A percentile compares a stretch with the other conserved stretches of the same genome.
Evolutionary conservation across 2,113 vertebrate species (phyloP).

Genomic region (Eulacestoma nigropectus): DNA sequence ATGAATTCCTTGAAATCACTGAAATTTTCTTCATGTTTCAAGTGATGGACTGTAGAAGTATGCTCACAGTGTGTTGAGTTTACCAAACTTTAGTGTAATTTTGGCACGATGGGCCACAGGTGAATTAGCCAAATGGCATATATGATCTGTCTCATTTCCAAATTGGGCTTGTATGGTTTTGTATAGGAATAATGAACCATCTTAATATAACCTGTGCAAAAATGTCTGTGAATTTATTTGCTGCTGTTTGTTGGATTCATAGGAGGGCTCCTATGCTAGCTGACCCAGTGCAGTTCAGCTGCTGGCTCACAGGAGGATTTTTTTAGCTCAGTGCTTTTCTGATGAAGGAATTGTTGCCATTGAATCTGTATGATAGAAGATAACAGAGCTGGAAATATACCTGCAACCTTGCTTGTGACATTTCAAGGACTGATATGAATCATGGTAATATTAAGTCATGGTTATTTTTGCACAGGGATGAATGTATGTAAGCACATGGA

Average conservation of each 20-base stretch:
- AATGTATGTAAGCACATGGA: not conserved
- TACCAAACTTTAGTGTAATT: not conserved
- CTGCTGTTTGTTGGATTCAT: not conserved
- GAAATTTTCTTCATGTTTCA: not conserved
- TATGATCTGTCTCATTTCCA: not conserved
- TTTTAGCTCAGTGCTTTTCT: not conserved
- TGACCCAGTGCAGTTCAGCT: not conserved
- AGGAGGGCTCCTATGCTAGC: not conserved
- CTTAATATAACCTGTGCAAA: not conserved
- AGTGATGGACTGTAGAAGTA: not conserved
- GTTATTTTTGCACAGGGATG: constrained; percentile 19
- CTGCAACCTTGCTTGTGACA: not conserved
- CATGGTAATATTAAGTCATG: not conserved
- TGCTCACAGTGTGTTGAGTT: not conserved
- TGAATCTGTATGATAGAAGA: not conserved
- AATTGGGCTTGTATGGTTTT: not conserved
- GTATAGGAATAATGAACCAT: not conserved
- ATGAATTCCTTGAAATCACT: not conserved
- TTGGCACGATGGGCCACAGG: not conserved
- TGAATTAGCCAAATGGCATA: not conserved
- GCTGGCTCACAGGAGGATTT: not conserved
- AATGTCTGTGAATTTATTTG: not conserved
- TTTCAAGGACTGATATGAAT: constrained; percentile 32
- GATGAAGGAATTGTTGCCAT: not conserved
- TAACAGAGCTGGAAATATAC: not conserved